Conservation (phyloP, 2,113 vertebrate genomes). For the Microcebus tavaratra region DNA sequence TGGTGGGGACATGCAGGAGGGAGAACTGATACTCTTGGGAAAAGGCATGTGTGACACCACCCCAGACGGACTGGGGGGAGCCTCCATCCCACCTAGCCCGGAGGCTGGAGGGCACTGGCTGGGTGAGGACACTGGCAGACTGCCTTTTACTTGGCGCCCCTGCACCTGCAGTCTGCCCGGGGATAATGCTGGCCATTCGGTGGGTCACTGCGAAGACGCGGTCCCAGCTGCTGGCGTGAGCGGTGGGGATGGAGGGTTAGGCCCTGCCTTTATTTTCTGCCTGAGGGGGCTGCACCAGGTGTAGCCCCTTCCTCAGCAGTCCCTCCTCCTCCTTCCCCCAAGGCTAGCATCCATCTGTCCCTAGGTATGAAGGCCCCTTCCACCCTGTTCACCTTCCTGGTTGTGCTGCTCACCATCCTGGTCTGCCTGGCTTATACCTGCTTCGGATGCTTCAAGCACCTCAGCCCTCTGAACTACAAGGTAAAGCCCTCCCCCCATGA, state of each 20-base stretch:
- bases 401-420: slow-evolving; percentile 89
- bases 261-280: neutral
- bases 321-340: accelerated
- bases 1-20: neutral
- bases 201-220: neutral
- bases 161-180: neutral
- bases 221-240: neutral
- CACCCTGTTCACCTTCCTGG: slow-evolving; percentile 92
- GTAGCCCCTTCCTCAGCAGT: too few species aligned
- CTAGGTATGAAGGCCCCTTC: slow-evolving; percentile 91
- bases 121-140: neutral
- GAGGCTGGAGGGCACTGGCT: neutral
- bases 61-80: neutral
- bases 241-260: accelerated
- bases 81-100: neutral
- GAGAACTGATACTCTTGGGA: neutral
- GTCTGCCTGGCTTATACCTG: slow-evolving; percentile 90
- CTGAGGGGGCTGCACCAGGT: neutral
- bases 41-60: neutral
- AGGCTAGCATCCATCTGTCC: neutral
- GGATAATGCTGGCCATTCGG: neutral
- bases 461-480: slow-evolving; percentile 92
- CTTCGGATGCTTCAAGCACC: slow-evolving; percentile 94
- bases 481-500: slow-evolving; percentile 78
- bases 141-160: neutral